phyloP scores from a whole-genome alignment of 2,888 invertebrate genomes.

The Ligdia adustata region DNA sequence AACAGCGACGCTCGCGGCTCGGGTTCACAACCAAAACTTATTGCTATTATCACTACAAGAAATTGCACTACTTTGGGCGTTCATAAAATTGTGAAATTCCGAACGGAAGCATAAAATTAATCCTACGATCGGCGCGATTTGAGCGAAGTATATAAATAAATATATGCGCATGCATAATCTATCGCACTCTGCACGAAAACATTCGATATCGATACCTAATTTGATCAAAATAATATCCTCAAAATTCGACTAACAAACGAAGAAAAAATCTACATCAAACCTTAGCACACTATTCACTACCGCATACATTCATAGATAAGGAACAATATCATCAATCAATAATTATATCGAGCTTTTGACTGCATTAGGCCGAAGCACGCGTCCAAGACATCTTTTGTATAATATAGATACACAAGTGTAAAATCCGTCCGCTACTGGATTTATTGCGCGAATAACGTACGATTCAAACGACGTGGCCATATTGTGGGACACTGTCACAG shows the following conservation, averaged over 20 bases:
- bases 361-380: too few species aligned
- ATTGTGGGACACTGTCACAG: too few species aligned
- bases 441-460: too few species aligned
- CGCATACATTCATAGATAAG: constrained; percentile 82
- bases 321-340: constrained; percentile 79
- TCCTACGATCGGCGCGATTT: constrained; percentile 57
- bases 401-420: too few species aligned
- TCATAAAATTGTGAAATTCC: constrained; percentile 59
- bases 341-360: too few species aligned
- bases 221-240: constrained; percentile 76
- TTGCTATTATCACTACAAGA: constrained; percentile 80
- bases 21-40: constrained; percentile 82
- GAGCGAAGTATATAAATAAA: constrained; percentile 59
- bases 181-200: constrained; percentile 65
- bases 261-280: constrained; percentile 81
- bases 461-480: too few species aligned
- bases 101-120: constrained; percentile 66
- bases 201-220: constrained; percentile 69
- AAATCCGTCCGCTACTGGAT: too few species aligned
- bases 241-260: constrained; percentile 78
- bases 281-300: constrained; percentile 82
- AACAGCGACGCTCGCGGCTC: constrained; percentile 60
- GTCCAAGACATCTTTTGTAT: too few species aligned
- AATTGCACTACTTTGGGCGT: constrained; percentile 78
- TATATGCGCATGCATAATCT: constrained; percentile 61